Evolutionary conservation across 2,888 invertebrate genomes (phyloP), one percentile per base, ranked within the genome.

Genomic region (Bursaphelenchus okinawaensis): DNA sequence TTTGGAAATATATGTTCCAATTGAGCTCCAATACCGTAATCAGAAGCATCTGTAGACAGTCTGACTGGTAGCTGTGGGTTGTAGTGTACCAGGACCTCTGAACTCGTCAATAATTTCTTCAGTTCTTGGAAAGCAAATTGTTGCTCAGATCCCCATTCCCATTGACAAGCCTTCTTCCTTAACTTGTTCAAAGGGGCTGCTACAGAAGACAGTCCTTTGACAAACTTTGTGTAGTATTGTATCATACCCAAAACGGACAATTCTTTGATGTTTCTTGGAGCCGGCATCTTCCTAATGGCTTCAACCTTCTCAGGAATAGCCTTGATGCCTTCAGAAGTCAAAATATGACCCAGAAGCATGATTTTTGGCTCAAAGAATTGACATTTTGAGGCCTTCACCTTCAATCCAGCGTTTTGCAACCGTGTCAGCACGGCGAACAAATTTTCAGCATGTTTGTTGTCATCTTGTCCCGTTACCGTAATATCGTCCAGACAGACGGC

Each of bases 11-110:
- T 52, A 57, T 72, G 75, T 8, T 20, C 12, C 12, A 75, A 28
- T 1, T 75, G 73, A 71, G 80, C 29, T 77, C 76, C 59, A 83
- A 75, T 66, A 74, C 83, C 70, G 72, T 74, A 71, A 9, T 78
- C 77, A 9, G 80, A 82, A 0, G 84, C 84, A 74, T 85, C 84
- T 50, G 82, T 80, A 0, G 83, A 78, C 3, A 85, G 61, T 20
- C 72, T 66, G 6, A 84, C 52, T 23, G 72, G 75, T 22, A 72
- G 59, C n/a, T 28, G 60, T 0, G 76, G 77, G 55, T 83, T 76
- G 69, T 75, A 83, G 65, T 83, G 80, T 12, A 70, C 69, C 7
- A 83, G 69, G 7, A 80, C 69, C 12, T 68, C 52, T 7, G 74
- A 68, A 9, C 70, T 71, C 7, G 67, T 63, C 7, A 81, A 67